A percentile compares a stretch with the other conserved stretches of the same genome.
Evolutionary conservation across 2,113 vertebrate species (phyloP).

Genomic region (Progne subis): DNA sequence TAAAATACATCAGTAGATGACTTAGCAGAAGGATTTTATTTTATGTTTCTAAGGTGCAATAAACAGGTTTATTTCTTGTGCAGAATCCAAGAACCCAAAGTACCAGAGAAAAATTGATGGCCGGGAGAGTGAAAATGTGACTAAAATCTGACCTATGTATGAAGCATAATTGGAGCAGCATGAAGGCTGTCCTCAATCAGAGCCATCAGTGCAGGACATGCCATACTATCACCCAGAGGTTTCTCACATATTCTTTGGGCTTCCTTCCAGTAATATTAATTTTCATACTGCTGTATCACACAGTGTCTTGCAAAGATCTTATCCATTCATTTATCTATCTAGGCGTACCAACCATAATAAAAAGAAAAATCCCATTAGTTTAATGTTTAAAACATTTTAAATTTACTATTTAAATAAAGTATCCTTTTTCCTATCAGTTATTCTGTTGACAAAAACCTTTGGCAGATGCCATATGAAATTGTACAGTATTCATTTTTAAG

Average conservation of each 20-base stretch:
- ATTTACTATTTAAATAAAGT: not conserved
- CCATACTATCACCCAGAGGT: not conserved
- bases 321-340: not conserved
- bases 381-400: not conserved
- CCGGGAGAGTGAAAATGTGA: not conserved
- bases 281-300: not conserved
- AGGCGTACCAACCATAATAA: not conserved
- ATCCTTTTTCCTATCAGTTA: not conserved
- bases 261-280: not conserved
- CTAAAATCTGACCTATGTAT: not conserved
- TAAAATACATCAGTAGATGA: not conserved
- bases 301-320: not conserved
- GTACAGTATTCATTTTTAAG: not conserved
- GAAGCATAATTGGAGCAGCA: not conserved
- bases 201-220: not conserved
- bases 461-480: not conserved
- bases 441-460: not conserved
- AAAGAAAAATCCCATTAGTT: not conserved
- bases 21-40: not conserved
- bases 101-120: not conserved
- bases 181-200: not conserved
- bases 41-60: not conserved
- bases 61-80: not conserved
- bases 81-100: not conserved
- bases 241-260: not conserved